Conservation (phyloP, 2,797 vertebrate genomes). For the Vultur gryphus region DNA sequence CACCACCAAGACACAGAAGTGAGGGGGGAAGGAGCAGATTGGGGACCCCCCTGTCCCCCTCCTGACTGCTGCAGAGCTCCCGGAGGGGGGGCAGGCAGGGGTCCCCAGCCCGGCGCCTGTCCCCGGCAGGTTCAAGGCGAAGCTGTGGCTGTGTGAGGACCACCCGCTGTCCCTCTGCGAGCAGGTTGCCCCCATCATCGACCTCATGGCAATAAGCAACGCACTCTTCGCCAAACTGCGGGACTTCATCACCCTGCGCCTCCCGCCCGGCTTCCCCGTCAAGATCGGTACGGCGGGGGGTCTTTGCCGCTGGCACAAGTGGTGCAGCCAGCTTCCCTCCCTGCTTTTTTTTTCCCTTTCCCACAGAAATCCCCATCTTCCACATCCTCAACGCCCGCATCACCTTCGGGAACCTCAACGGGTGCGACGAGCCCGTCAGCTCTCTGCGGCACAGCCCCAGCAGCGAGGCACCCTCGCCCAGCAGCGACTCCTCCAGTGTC, state of each 20-base stretch:
- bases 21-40: conserved; percentile 31
- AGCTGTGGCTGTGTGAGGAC: conserved; percentile 95
- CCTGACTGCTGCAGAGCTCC: neutral
- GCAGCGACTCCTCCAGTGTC: conserved; percentile 94
- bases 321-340: neutral
- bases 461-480: conserved; percentile 88
- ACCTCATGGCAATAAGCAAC: conserved; percentile 98
- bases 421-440: conserved; percentile 86
- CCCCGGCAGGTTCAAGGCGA: conserved; percentile 90
- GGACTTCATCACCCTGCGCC: conserved; percentile 93
- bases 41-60: neutral
- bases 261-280: conserved; percentile 93
- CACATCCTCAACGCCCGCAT: conserved; percentile 97
- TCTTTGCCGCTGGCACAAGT: neutral
- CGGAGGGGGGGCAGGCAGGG: neutral
- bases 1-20: conserved; percentile 99
- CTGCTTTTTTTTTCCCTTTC: neutral
- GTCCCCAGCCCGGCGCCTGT: neutral
- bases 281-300: conserved; percentile 85
- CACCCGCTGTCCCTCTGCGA: conserved; percentile 93
- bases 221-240: conserved; percentile 93
- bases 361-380: conserved; percentile 94
- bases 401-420: conserved; percentile 96
- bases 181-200: conserved; percentile 95
- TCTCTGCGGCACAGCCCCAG: conserved; percentile 78